These are phyloP conservation scores for Palythoa grandis DNA, from an alignment of 92 coral and sea anemone species.

Conservation along the genomic window DNA sequence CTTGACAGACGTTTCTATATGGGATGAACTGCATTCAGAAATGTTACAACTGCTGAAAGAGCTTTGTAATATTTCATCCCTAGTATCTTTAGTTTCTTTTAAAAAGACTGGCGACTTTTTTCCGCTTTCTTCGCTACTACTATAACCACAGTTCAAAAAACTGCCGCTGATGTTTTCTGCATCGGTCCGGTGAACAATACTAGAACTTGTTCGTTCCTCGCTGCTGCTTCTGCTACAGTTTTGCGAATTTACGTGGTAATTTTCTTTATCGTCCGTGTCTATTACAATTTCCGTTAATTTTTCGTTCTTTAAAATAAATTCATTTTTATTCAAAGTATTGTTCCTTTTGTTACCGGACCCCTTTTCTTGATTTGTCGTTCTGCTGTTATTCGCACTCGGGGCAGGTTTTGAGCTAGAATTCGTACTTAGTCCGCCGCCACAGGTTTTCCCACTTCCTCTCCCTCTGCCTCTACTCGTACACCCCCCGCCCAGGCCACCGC, in stretches of 20 bases:
- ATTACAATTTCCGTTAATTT: conserved; percentile 52
- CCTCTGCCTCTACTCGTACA: conserved; percentile 43
- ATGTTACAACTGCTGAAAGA: not conserved
- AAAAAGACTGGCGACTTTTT: not conserved
- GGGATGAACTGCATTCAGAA: not conserved
- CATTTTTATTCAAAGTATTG: conserved; percentile 50
- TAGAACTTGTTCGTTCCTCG: conserved; percentile 15
- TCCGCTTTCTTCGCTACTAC: conserved; percentile 23
- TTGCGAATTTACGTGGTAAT: conserved; percentile 41
- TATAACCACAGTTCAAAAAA: conserved; percentile 19
- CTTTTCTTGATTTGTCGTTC: conserved; percentile 40
- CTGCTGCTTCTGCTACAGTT: conserved; percentile 23
- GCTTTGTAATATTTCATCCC: not conserved
- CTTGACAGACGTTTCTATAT: not conserved
- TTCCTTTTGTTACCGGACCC: conserved; percentile 59
- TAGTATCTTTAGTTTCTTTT: conserved; percentile 16
- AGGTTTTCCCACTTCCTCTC: conserved; percentile 1
- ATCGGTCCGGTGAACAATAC: not conserved
- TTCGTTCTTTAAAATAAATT: conserved; percentile 53
- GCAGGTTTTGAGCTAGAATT: conserved; percentile 22
- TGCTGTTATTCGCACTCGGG: not conserved
- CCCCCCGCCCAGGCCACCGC: conserved; percentile 69
- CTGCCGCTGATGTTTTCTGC: conserved; percentile 7
- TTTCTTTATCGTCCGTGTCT: conserved; percentile 86
- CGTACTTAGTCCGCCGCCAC: conserved; percentile 27